A percentile compares a stretch with the other conserved stretches of the same genome.
phyloP scores from a whole-genome alignment of 2,888 invertebrate species.

The Lepidochrysops patricia region DNA sequence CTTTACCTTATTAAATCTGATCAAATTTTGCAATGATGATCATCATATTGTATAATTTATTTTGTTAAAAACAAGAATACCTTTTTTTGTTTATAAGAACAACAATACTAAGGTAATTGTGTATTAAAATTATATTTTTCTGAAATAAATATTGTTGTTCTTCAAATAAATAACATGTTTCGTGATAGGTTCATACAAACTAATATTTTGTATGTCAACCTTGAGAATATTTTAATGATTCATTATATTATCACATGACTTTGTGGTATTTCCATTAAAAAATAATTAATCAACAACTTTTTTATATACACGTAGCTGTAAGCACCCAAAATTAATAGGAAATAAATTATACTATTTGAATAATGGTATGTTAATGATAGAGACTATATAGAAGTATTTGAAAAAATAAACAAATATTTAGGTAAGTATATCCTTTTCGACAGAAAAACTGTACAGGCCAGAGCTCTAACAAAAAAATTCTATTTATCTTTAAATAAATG shows the following conservation, averaged over 20 bases:
- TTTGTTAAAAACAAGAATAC: too few species aligned
- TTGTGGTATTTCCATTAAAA: constrained; percentile 11
- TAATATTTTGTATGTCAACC: background rate
- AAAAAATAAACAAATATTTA: background rate
- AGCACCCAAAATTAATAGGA: background rate
- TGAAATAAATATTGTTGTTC: background rate
- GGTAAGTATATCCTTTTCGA: too few species aligned
- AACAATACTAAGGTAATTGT: too few species aligned
- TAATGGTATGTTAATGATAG: constrained; percentile 5
- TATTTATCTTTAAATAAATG: too few species aligned
- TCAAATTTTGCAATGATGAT: too few species aligned
- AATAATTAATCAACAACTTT: constrained; percentile 1
- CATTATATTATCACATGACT: background rate
- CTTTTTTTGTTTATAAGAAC: background rate
- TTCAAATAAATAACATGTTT: background rate
- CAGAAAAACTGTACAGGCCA: too few species aligned
- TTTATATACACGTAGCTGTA: background rate
- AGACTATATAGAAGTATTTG: background rate
- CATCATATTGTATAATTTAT: too few species aligned
- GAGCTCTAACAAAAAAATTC: too few species aligned
- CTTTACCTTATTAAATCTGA: too few species aligned
- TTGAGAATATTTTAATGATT: background rate
- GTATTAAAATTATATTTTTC: too few species aligned
- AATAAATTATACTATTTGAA: background rate
- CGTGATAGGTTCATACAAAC: too few species aligned